Evolutionary conservation across 2,888 invertebrate genomes (phyloP).

Genomic region (Tachina lurida): DNA sequence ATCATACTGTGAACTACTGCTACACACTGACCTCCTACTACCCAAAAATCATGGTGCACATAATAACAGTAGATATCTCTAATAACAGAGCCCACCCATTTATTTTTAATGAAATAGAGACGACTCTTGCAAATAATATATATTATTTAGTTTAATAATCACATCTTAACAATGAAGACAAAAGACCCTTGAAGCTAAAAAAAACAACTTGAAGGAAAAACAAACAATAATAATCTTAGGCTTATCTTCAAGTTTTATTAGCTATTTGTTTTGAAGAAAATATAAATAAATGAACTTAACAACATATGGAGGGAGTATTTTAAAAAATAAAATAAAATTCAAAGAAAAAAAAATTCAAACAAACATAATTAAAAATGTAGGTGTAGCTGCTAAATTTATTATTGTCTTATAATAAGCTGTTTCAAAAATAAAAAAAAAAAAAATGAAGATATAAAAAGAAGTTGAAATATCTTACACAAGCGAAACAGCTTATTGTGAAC

Average conservation of each 20-base stretch:
- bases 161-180: slow-evolving; percentile 30
- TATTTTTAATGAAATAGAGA: not conserved
- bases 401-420: slow-evolving; percentile 8
- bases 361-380: slow-evolving; percentile 22
- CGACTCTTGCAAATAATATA: not conserved
- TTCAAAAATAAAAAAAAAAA: not conserved
- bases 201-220: slow-evolving; percentile 17
- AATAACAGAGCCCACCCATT: slow-evolving; percentile 41
- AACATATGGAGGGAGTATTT: slow-evolving; percentile 36
- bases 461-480: too few species aligned
- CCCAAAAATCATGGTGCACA: not conserved
- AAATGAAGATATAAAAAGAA: too few species aligned
- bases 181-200: slow-evolving; percentile 22
- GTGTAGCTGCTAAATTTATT: slow-evolving; percentile 3
- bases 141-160: slow-evolving; percentile 35
- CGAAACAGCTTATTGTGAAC: slow-evolving; percentile 24
- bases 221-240: not conserved
- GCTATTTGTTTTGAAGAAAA: not conserved
- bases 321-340: not conserved
- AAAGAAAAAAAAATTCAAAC: not conserved
- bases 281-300: not conserved
- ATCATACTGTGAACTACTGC: slow-evolving; percentile 4
- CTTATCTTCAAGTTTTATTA: not conserved
- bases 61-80: slow-evolving; percentile 29
- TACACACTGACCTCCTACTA: slow-evolving; percentile 46